Conservation (phyloP, 2,888 invertebrate genomes). For the Patella pellucida region DNA sequence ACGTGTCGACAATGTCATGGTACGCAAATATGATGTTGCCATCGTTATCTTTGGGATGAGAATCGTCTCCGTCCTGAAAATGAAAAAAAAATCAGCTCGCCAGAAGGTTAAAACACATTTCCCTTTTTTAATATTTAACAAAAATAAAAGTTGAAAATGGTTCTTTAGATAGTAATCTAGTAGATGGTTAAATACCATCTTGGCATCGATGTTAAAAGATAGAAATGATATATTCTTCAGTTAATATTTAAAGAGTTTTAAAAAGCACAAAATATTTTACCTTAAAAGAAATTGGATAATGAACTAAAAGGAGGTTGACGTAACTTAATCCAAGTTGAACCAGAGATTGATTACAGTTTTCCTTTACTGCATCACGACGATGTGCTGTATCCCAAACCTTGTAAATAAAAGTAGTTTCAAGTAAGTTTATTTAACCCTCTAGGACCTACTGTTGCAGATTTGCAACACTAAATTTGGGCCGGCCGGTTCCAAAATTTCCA, state of each 20-base stretch:
- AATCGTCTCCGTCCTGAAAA: conserved; percentile 21
- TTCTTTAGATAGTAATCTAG: background rate
- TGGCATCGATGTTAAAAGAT: no score
- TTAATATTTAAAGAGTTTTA: no score
- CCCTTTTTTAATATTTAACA: no score
- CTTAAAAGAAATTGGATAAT: conserved; percentile 89
- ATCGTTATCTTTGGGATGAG: conserved; percentile 25
- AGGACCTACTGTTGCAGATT: no score
- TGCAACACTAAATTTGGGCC: no score
- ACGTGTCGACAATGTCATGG: conserved; percentile 28
- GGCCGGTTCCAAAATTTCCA: no score
- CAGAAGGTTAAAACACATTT: no score
- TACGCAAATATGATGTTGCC: conserved; percentile 21
- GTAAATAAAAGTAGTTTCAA: conserved; percentile 18
- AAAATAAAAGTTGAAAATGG: background rate
- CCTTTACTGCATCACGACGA: conserved; percentile 80
- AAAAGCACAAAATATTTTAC: conserved; percentile 67
- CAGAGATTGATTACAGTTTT: conserved; percentile 79
- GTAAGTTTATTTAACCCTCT: no score
- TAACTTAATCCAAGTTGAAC: conserved; percentile 81
- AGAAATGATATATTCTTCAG: no score
- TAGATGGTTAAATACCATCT: no score
- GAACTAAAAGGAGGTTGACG: conserved; percentile 89
- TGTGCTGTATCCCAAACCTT: conserved; percentile 91
- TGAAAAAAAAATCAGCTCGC: no score